Evolutionary conservation across 2,797 vertebrate genomes (phyloP).

Genomic region (Anguilla megastoma): DNA sequence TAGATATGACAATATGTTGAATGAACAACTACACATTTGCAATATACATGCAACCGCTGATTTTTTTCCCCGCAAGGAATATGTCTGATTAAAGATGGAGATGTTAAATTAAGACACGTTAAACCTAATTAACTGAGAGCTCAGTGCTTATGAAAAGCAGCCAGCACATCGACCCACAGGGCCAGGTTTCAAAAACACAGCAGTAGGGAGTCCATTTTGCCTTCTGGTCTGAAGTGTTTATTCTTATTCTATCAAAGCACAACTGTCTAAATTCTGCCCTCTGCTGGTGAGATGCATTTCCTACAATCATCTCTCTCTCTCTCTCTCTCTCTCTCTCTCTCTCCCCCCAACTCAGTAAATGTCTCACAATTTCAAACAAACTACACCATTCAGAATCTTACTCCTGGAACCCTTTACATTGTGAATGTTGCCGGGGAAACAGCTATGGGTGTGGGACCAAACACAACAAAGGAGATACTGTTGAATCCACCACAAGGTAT

Average conservation of each 20-base stretch:
- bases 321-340: not conserved
- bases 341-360: conserved; percentile 52
- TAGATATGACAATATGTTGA: not conserved
- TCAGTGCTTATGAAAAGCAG: not conserved
- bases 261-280: not conserved
- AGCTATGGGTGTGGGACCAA: conserved; percentile 52
- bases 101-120: not conserved
- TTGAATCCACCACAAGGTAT: not conserved
- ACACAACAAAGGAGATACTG: conserved; percentile 25
- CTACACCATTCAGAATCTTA: conserved; percentile 53
- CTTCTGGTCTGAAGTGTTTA: not conserved
- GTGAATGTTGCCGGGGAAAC: conserved; percentile 60
- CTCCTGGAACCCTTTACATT: conserved; percentile 52
- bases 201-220: not conserved
- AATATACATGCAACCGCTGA: not conserved
- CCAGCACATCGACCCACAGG: not conserved
- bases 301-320: not conserved
- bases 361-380: conserved; percentile 44
- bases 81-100: not conserved
- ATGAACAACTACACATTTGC: not conserved
- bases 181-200: not conserved
- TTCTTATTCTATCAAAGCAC: not conserved
- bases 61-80: not conserved
- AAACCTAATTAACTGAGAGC: not conserved
- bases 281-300: not conserved